Evolutionary conservation across 2,888 invertebrate genomes (phyloP).

Genomic region (Phlogophora meticulosa): DNA sequence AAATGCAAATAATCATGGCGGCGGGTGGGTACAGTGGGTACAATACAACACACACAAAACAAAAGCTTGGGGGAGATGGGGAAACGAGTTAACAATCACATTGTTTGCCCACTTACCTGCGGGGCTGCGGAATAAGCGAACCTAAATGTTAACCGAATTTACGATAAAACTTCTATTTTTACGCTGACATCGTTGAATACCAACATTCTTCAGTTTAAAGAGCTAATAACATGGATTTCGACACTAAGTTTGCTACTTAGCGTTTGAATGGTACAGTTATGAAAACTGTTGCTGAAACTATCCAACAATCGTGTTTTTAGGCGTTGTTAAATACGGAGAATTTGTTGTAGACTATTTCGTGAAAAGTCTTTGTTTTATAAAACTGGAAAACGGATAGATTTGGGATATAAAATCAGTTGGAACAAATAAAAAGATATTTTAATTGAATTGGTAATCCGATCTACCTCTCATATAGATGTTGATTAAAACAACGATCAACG

Average conservation of each 20-base stretch:
- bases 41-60: constrained; percentile 48
- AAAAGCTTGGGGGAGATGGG: constrained; percentile 58
- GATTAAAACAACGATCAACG: constrained; percentile 14
- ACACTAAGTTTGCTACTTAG: constrained; percentile 16
- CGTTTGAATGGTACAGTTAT: constrained; percentile 11
- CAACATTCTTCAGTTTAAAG: constrained; percentile 21
- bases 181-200: constrained; percentile 13
- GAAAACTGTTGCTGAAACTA: constrained; percentile 21
- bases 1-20: constrained; percentile 63
- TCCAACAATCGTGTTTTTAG: neutral
- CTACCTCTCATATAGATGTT: neutral
- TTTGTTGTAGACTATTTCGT: neutral
- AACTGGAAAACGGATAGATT: neutral
- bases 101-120: constrained; percentile 56
- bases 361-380: neutral
- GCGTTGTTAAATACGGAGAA: neutral
- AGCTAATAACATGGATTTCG: constrained; percentile 20
- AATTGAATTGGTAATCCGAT: constrained; percentile 22
- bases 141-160: constrained; percentile 44
- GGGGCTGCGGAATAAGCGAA: constrained; percentile 43
- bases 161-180: constrained; percentile 47
- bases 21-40: constrained; percentile 48
- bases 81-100: constrained; percentile 59
- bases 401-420: neutral
- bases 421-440: neutral